These are phyloP conservation scores for Candidula unifasciata DNA, from an alignment of 2,888 invertebrate species.

Conservation along the genomic window DNA sequence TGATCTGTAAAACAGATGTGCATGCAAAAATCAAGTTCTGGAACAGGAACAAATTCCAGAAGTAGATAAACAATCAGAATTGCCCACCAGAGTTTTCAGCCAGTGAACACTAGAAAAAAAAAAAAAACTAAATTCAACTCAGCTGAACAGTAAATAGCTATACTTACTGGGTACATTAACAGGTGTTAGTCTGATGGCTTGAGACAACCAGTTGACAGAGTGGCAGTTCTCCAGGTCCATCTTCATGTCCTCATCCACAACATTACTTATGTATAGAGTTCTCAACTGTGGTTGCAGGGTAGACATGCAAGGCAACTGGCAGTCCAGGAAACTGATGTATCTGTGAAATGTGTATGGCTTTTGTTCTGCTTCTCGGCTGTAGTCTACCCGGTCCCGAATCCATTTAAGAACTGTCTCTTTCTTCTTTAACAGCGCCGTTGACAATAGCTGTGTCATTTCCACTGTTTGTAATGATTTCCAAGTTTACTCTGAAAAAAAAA, in stretches of 20 bases:
- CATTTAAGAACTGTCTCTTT: background rate
- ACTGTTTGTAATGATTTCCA: background rate
- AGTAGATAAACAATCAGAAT: no score
- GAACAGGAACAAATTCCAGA: no score
- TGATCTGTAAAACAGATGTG: no score
- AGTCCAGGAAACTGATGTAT: constrained; percentile 31
- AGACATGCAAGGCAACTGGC: background rate
- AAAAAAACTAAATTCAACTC: no score
- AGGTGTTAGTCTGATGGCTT: constrained; percentile 62
- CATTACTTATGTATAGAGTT: background rate
- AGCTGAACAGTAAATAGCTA: background rate
- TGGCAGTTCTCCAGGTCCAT: constrained; percentile 63
- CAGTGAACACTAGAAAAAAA: background rate
- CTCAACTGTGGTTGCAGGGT: background rate
- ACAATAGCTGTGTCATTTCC: background rate
- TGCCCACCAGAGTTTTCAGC: no score
- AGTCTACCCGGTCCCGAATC: constrained; percentile 21
- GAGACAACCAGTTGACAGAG: constrained; percentile 70
- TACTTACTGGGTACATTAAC: constrained; percentile 67
- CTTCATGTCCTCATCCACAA: constrained; percentile 65
- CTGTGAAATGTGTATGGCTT: constrained; percentile 31
- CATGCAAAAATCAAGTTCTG: no score
- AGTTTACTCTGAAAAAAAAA: background rate
- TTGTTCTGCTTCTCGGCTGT: background rate
- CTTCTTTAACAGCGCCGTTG: background rate